phyloP scores from a whole-genome alignment of 2,797 vertebrate species.

The Danio tinwini region DNA sequence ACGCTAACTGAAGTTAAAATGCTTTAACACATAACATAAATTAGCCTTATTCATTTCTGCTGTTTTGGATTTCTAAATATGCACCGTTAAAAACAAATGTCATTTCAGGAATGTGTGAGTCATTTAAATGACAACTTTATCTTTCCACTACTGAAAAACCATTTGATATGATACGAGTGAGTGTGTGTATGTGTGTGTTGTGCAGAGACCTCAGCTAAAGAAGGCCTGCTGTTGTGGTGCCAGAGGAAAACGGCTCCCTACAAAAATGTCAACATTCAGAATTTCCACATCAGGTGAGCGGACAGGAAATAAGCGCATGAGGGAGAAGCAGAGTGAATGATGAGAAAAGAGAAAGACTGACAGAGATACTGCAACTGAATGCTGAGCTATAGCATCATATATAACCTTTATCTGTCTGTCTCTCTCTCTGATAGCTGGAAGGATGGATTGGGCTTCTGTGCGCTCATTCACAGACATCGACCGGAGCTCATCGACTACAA shows the following conservation, averaged over 20 bases:
- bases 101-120: constrained; percentile 14
- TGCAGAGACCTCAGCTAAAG: constrained; percentile 96
- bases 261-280: constrained; percentile 99
- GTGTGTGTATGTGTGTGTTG: neutral
- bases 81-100: neutral
- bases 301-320: constrained; percentile 56
- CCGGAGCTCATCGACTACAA: constrained; percentile 98
- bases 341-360: neutral
- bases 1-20: too few relatives aligned
- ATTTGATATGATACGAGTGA: neutral
- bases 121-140: constrained; percentile 5
- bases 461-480: constrained; percentile 97
- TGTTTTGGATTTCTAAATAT: constrained; percentile 9
- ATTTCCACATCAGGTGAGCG: constrained; percentile 96
- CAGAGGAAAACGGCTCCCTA: constrained; percentile 98
- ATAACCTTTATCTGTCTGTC: constrained; percentile 23
- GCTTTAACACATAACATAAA: neutral
- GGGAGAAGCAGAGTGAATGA: neutral
- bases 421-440: constrained; percentile 86
- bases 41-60: neutral
- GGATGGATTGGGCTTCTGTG: constrained; percentile 97
- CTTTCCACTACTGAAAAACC: constrained; percentile 16
- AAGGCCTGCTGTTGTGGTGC: constrained; percentile 96
- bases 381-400: neutral
- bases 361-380: constrained; percentile 5